Conservation (phyloP, 1,140 invertebrate genomes). For the Vanessa atalanta region DNA sequence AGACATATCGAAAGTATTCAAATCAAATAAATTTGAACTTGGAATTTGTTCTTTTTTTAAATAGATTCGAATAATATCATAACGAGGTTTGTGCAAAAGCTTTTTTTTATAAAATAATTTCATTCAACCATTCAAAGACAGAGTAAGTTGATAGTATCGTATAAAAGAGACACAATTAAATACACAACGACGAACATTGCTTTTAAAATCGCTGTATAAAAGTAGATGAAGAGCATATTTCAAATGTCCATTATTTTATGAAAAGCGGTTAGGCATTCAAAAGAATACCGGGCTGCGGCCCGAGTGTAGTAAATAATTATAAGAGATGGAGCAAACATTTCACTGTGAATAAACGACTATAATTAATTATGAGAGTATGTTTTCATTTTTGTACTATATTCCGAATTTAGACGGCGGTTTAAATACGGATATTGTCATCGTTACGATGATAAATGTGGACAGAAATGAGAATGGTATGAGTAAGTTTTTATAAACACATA, state of each 20-base stretch:
- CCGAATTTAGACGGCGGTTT: background rate
- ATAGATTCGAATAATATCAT: too few species aligned
- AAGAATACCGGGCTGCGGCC: background rate
- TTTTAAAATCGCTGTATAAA: constrained; percentile 1
- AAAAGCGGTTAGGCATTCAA: constrained; percentile 11
- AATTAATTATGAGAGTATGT: constrained; percentile 10
- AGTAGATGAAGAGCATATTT: constrained; percentile 6
- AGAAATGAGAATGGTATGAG: too few species aligned
- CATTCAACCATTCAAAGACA: background rate
- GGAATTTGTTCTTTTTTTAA: too few species aligned
- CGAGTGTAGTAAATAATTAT: background rate
- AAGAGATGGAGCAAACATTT: constrained; percentile 12
- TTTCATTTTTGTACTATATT: background rate
- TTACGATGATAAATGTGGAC: too few species aligned
- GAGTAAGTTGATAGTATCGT: background rate
- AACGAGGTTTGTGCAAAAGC: too few species aligned
- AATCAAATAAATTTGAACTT: too few species aligned
- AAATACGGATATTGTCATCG: too few species aligned
- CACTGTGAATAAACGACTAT: constrained; percentile 8
- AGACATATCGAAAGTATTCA: too few species aligned
- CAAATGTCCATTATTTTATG: constrained; percentile 10
- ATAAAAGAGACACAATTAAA: background rate
- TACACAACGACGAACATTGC: background rate
- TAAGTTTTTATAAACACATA: too few species aligned
- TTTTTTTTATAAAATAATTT: background rate